Percentiles rank a stretch among this genome's conserved stretches.
Evolutionary conservation across 1,140 invertebrate genomes (phyloP).

Genomic region (Heliconius melpomene): DNA sequence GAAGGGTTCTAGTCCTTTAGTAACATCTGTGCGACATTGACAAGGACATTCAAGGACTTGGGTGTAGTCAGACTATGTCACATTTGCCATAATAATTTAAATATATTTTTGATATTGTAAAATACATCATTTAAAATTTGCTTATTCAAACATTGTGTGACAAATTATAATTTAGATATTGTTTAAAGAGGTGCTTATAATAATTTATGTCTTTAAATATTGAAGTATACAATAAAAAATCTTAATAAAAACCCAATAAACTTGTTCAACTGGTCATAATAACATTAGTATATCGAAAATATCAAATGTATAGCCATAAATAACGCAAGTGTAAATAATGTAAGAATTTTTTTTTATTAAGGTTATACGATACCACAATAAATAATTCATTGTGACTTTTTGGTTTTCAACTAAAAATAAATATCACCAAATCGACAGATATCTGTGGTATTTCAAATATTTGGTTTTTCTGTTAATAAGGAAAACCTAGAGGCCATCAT

Average conservation of each 20-base stretch:
- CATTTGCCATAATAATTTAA: too few relatives aligned
- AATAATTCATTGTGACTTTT: background rate
- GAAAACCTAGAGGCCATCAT: too few relatives aligned
- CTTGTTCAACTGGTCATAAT: background rate
- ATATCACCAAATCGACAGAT: background rate
- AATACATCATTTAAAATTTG: background rate
- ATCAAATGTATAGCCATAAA: background rate
- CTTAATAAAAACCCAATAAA: background rate
- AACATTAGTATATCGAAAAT: background rate
- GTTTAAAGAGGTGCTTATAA: background rate
- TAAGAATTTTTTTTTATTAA: background rate
- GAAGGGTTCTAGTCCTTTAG: background rate
- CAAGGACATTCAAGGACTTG: too few relatives aligned
- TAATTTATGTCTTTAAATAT: slow-evolving; percentile 9
- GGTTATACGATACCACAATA: background rate
- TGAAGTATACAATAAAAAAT: background rate
- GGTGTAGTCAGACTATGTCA: too few relatives aligned
- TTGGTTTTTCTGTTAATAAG: too few relatives aligned
- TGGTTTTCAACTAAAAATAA: background rate
- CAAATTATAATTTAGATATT: slow-evolving; percentile 8
- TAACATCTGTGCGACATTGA: background rate
- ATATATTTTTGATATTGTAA: background rate
- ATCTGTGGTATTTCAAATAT: too few relatives aligned
- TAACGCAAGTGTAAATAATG: background rate
- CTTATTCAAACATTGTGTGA: background rate